Percentiles rank a stretch among this genome's conserved stretches.
These are phyloP conservation scores for Dendroctonus ponderosae DNA, from an alignment of 1,140 invertebrate genomes.

Conservation along the genomic window DNA sequence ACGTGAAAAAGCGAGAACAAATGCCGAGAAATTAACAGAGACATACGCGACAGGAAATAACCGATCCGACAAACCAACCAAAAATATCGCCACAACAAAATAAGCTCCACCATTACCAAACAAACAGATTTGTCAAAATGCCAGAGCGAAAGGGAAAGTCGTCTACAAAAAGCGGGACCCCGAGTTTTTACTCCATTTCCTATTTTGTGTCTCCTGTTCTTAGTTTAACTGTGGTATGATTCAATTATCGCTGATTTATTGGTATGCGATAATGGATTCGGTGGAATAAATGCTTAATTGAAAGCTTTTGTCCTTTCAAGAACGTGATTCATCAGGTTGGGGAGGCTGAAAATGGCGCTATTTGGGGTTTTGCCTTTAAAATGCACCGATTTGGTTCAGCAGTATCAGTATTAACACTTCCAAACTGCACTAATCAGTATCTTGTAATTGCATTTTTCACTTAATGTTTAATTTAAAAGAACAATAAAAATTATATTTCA, in stretches of 20 bases:
- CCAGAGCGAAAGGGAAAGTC: conserved; percentile 34
- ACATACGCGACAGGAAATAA: conserved; percentile 12
- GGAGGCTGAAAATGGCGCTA: too few relatives aligned
- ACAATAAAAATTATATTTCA: too few relatives aligned
- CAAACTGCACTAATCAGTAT: too few relatives aligned
- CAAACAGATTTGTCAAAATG: conserved; percentile 39
- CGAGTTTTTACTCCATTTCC: conserved; percentile 22
- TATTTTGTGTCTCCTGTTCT: conserved; percentile 26
- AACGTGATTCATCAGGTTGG: conserved; percentile 2
- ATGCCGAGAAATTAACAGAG: not conserved
- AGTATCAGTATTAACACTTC: too few relatives aligned
- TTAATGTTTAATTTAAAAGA: too few relatives aligned
- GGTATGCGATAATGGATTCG: conserved; percentile 15
- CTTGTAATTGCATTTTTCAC: too few relatives aligned
- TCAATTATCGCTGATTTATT: conserved; percentile 25
- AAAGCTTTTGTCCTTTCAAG: conserved; percentile 6
- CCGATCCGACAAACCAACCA: not conserved
- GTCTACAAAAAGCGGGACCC: conserved; percentile 4
- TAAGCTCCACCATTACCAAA: conserved; percentile 20
- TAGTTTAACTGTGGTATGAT: conserved; percentile 21
- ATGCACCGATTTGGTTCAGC: too few relatives aligned
- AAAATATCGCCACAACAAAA: conserved; percentile 15
- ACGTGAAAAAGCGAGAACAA: too few relatives aligned
- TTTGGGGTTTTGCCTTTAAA: too few relatives aligned
- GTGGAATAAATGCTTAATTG: conserved; percentile 16